A percentile compares a stretch with the other conserved stretches of the same genome.
These are phyloP conservation scores for Hippasteria phrygiana DNA, from an alignment of 53 echinoderm and acorn worm species.

Conservation along the genomic window DNA sequence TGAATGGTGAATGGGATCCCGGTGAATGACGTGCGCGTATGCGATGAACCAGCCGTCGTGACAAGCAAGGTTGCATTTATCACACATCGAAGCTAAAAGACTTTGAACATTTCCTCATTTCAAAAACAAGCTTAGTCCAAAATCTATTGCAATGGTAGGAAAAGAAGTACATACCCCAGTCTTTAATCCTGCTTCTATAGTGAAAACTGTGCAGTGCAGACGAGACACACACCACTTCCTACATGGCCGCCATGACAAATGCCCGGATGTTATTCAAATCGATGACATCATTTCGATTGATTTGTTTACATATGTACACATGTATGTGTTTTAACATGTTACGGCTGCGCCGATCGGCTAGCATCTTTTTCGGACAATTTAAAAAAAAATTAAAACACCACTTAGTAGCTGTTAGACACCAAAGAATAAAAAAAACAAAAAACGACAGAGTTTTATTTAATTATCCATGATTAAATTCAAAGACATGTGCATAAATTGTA, in stretches of 20 bases:
- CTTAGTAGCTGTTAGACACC: no score
- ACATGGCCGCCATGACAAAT: constrained; percentile 84
- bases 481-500: not conserved
- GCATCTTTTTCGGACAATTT: not conserved
- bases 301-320: constrained; percentile 28
- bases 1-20: no score
- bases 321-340: no score
- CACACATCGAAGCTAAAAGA: not conserved
- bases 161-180: not conserved
- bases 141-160: not conserved
- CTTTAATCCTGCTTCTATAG: not conserved
- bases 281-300: constrained; percentile 67
- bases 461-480: not conserved
- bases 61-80: not conserved
- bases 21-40: no score
- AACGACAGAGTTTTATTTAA: no score
- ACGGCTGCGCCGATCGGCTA: not conserved
- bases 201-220: constrained; percentile 13
- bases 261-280: constrained; percentile 74
- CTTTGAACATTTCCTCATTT: not conserved
- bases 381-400: no score
- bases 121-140: not conserved
- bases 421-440: no score
- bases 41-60: no score
- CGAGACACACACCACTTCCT: constrained; percentile 60